phyloP scores from a whole-genome alignment of 2,888 invertebrate species.

The Oegoconia quadripuncta region DNA sequence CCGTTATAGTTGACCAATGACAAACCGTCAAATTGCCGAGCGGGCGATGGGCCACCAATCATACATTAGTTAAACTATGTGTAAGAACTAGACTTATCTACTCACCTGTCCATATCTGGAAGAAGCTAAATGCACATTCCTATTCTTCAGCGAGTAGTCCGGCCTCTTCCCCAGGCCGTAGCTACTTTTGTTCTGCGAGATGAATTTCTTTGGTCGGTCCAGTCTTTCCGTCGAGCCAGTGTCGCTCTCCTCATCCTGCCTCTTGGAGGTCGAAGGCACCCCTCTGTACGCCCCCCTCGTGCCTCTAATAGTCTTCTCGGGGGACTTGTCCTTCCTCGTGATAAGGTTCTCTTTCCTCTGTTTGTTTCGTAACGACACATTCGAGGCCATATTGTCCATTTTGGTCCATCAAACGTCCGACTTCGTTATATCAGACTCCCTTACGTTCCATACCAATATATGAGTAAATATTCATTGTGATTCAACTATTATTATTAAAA shows the following conservation, averaged over 20 bases:
- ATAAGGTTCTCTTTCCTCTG: constrained; percentile 74
- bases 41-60: too few relatives aligned
- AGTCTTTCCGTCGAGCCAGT: constrained; percentile 67
- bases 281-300: constrained; percentile 68
- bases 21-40: too few relatives aligned
- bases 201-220: constrained; percentile 74
- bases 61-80: too few relatives aligned
- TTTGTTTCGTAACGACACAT: constrained; percentile 60
- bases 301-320: constrained; percentile 72
- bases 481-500: constrained; percentile 7
- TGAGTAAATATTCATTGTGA: constrained; percentile 26
- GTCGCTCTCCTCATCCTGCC: constrained; percentile 58
- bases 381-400: constrained; percentile 75
- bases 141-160: constrained; percentile 69
- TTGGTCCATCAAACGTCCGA: constrained; percentile 47
- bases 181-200: constrained; percentile 64
- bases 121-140: constrained; percentile 72
- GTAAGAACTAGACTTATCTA: too few relatives aligned
- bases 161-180: constrained; percentile 72
- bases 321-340: constrained; percentile 73
- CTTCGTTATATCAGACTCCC: constrained; percentile 18
- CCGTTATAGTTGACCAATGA: too few relatives aligned
- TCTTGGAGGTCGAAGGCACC: constrained; percentile 64
- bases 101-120: constrained; percentile 76
- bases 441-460: constrained; percentile 12